These are phyloP conservation scores for Steinernema scapterisci DNA, from an alignment of 2,888 invertebrate species.

Conservation along the genomic window DNA sequence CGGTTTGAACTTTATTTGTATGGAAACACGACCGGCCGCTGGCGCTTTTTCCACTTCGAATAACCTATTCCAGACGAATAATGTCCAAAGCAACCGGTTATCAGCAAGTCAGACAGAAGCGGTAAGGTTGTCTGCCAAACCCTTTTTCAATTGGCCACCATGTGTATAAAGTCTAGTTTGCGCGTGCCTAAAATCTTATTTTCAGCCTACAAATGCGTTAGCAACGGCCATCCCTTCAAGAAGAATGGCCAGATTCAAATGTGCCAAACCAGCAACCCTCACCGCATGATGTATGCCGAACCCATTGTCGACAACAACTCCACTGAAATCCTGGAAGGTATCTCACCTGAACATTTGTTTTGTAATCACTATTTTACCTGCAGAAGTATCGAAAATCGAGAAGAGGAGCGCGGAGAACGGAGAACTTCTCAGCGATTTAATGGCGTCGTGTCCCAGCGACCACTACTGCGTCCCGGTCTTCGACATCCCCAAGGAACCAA, in stretches of 20 bases:
- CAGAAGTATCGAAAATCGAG: background rate
- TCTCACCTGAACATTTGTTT: background rate
- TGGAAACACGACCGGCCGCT: too few species aligned
- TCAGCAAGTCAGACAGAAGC: background rate
- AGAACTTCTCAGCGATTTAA: background rate
- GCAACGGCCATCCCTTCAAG: slow-evolving; percentile 50
- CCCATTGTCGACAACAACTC: slow-evolving; percentile 11
- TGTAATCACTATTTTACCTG: background rate
- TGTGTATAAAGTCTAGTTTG: background rate
- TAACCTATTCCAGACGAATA: too few species aligned
- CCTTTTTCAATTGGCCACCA: background rate
- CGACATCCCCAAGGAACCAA: slow-evolving; percentile 55
- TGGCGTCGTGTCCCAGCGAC: slow-evolving; percentile 52
- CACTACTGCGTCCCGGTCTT: slow-evolving; percentile 63
- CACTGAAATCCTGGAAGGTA: slow-evolving; percentile 29
- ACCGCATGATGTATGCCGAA: slow-evolving; percentile 15
- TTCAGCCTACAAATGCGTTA: slow-evolving; percentile 58
- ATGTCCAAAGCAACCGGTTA: too few species aligned
- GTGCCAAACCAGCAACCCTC: slow-evolving; percentile 21
- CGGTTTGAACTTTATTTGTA: too few species aligned
- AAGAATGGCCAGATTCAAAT: slow-evolving; percentile 39
- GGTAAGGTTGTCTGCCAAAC: background rate
- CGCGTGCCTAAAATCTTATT: background rate
- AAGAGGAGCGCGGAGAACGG: slow-evolving; percentile 28
- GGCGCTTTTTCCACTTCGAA: too few species aligned